Conservation (phyloP, 2,113 vertebrate species). For the Notiomystis cincta region DNA sequence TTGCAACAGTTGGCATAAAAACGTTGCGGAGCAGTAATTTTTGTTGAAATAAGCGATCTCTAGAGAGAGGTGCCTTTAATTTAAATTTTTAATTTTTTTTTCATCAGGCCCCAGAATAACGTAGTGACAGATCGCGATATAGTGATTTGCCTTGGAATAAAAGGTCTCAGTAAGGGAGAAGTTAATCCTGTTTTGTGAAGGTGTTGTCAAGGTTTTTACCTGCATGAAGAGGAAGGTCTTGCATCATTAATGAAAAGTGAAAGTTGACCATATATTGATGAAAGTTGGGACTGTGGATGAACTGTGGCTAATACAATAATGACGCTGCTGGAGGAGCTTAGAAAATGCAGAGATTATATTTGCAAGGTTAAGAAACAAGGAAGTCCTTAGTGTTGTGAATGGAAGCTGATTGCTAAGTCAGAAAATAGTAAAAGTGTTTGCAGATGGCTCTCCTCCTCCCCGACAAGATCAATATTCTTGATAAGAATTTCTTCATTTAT, state of each 20-base stretch:
- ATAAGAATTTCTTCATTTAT: background rate
- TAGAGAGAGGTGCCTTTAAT: background rate
- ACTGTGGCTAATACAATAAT: background rate
- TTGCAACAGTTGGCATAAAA: background rate
- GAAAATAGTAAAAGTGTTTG: background rate
- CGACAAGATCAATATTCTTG: background rate
- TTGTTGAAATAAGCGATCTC: background rate
- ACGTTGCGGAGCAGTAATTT: background rate
- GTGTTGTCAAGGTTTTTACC: background rate
- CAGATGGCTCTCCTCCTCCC: background rate
- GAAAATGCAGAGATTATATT: background rate
- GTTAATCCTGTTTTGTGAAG: background rate
- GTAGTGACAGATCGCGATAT: background rate
- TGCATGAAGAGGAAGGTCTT: background rate
- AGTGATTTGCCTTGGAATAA: background rate
- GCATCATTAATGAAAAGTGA: background rate
- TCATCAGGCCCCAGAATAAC: background rate
- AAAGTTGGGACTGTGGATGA: background rate
- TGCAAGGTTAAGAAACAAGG: background rate
- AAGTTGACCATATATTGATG: background rate
- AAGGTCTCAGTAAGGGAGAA: background rate
- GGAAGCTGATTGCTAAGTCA: background rate
- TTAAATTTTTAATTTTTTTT: too few species aligned
- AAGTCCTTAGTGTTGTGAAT: background rate
- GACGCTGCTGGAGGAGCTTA: background rate